Conservation (phyloP, 2,888 invertebrate species). For the Xanthorhoe spadicearia region DNA sequence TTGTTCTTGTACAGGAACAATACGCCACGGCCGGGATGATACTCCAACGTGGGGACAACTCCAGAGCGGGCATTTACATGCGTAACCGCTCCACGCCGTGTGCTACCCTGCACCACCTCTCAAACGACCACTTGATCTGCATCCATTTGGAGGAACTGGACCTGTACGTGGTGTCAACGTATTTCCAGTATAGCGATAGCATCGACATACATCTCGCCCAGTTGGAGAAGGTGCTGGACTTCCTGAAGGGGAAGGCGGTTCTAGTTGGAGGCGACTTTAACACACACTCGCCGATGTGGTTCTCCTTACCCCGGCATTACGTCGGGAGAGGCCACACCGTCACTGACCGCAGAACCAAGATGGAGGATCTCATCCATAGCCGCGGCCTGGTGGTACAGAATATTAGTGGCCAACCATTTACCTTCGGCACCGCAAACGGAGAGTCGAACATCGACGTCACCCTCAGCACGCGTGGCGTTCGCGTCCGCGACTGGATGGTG, state of each 20-base stretch:
- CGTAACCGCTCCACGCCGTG: conserved; percentile 6
- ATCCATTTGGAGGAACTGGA: neutral
- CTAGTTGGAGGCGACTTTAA: conserved; percentile 1
- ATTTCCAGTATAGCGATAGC: conserved; percentile 32
- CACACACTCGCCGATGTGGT: no score
- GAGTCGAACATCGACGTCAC: conserved; percentile 48
- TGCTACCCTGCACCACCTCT: conserved; percentile 36
- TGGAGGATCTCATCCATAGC: no score
- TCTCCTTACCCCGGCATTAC: no score
- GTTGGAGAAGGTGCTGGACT: conserved; percentile 11
- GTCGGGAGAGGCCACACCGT: no score
- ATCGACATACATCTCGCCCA: conserved; percentile 17
- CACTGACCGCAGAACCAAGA: no score
- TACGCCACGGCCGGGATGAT: conserved; percentile 23
- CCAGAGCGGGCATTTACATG: conserved; percentile 40
- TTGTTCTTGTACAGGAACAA: conserved; percentile 47
- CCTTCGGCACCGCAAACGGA: conserved; percentile 38
- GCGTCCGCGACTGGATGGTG: conserved; percentile 29
- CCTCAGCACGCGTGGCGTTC: conserved; percentile 13
- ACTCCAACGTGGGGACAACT: conserved; percentile 13
- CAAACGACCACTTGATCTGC: conserved; percentile 34
- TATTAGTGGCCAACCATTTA: conserved; percentile 17
- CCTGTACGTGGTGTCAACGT: conserved; percentile 25
- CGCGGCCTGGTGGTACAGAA: neutral
- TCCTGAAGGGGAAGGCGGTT: conserved; percentile 3